Conservation (phyloP, 1,140 invertebrate species). For the Triops longicaudatus region DNA sequence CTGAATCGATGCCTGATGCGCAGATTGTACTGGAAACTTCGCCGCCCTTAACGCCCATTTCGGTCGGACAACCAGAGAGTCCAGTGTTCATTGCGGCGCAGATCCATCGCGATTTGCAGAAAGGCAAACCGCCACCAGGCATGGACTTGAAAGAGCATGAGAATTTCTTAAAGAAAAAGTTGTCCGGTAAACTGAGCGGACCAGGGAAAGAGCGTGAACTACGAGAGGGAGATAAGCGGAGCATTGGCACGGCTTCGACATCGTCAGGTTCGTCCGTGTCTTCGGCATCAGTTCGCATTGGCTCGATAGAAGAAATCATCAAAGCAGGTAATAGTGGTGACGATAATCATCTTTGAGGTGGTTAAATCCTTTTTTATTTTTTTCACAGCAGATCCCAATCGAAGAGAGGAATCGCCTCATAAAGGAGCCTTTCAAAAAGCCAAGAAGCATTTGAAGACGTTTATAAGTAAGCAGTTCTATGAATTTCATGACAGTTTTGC, state of each 20-base stretch:
- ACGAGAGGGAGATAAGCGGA: slow-evolving; percentile 2
- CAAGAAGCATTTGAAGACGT: slow-evolving; percentile 38
- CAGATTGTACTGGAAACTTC: slow-evolving; percentile 7
- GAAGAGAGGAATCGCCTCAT: slow-evolving; percentile 32
- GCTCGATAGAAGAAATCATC: slow-evolving; percentile 29
- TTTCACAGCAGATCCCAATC: slow-evolving; percentile 26
- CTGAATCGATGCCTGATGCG: slow-evolving; percentile 35
- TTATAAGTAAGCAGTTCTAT: slow-evolving; percentile 24
- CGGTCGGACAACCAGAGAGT: slow-evolving; percentile 7
- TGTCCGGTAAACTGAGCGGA: slow-evolving; percentile 2
- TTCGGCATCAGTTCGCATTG: slow-evolving; percentile 22
- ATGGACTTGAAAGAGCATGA: neutral
- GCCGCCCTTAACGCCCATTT: neutral
- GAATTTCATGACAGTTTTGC: neutral
- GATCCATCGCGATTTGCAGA: neutral
- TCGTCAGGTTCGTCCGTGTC: neutral
- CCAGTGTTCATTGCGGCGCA: neutral
- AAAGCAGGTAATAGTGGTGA: slow-evolving; percentile 28
- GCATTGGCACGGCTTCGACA: neutral
- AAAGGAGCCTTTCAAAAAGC: slow-evolving; percentile 34
- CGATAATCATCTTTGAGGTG: neutral
- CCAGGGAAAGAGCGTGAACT: neutral
- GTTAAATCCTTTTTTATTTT: neutral
- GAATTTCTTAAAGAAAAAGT: neutral
- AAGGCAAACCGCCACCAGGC: neutral